Evolutionary conservation across 2,113 vertebrate species (phyloP).

Genomic region (Pardalotus punctatus): DNA sequence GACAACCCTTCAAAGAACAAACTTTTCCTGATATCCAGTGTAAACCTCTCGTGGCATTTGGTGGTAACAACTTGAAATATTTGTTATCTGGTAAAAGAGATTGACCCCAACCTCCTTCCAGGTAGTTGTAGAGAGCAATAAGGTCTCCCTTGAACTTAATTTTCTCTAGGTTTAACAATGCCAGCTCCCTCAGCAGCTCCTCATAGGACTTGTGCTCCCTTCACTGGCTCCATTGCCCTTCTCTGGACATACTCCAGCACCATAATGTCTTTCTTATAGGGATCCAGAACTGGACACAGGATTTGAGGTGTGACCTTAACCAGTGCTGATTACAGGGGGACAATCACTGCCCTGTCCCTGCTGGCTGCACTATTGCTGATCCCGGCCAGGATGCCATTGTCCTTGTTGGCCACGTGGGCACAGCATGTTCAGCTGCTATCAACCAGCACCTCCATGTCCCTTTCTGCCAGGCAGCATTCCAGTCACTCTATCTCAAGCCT

Average conservation of each 20-base stretch:
- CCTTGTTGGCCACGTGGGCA: background rate
- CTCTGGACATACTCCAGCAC: background rate
- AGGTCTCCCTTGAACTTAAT: background rate
- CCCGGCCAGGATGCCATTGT: background rate
- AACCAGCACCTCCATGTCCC: background rate
- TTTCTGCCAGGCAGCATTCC: background rate
- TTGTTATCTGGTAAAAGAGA: background rate
- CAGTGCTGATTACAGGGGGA: background rate
- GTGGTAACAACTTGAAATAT: background rate
- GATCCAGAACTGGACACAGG: background rate
- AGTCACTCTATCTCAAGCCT: background rate
- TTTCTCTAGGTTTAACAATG: background rate
- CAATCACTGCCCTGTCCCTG: background rate
- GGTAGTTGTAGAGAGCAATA: rapidly evolving
- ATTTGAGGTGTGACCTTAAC: background rate
- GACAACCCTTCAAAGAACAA: background rate
- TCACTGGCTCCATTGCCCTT: background rate
- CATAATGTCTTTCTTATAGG: background rate
- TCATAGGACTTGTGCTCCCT: background rate
- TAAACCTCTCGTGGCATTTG: background rate
- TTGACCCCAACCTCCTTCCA: background rate
- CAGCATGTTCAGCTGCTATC: background rate
- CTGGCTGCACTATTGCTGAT: background rate
- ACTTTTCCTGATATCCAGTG: background rate
- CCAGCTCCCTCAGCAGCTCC: background rate